Evolutionary conservation across 2,113 vertebrate genomes (phyloP), one percentile per base, ranked within the genome.

Genomic region (Trochalopteron elliotii): DNA sequence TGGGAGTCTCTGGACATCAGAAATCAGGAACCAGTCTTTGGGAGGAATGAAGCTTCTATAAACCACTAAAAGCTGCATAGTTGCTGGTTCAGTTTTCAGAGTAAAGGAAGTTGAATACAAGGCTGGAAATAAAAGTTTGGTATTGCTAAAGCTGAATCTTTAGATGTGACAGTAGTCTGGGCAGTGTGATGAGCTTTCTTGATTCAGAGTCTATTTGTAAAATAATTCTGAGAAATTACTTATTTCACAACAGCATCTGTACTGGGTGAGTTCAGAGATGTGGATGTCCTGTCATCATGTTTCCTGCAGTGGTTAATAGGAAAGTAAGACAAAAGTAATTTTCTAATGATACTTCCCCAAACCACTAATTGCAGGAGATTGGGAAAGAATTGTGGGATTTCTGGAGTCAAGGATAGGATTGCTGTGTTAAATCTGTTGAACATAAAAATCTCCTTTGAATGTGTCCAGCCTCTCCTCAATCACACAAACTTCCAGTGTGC

Each of bases 351-450:
- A 12, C 15, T 90, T 83, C 42, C 40, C 60, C 44, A 63, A 60
- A 63, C 44, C 35, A 7, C 42, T 85, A 28, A 65, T 87, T 75
- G 33, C 1, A 2, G 42, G 50, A 83, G 22, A 59, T 15, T 89
- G 68, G 45, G 83, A 90, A 85, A 77, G 90, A 83, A 44, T 2
- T 39, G 45, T 40, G 67, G 59, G 45, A 24, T 80, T 95, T 93
- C 23, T 83, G 78, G 49, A 83, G 42, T 57, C 20, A 4, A 18
- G 49, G 24, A 3, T 31, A 21, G 22, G 52, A 27, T 53, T 57
- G 60, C 12, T 50, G 4, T 90, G 42, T 31, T 81, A 35, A 25
- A 22, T 90, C 53, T 90, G 12, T 35, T 88, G 37, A 69, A 40
- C 14, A 1, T 88, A 65, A 27, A 12, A 35, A 7, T 50, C 25